phyloP scores from a whole-genome alignment of 2,113 vertebrate genomes.

The Tetrao urogallus region DNA sequence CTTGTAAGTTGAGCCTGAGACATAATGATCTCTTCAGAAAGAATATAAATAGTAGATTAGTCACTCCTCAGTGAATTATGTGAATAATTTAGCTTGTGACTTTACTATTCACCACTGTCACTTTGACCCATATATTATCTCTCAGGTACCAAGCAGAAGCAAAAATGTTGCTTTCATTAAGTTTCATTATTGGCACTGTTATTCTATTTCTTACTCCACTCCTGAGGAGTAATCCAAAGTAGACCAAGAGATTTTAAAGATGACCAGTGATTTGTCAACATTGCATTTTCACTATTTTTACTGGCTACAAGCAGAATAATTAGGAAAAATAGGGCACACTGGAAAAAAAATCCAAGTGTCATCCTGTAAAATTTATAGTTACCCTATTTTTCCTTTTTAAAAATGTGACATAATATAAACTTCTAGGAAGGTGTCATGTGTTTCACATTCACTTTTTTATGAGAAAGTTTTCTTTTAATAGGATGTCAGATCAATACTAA shows the following conservation, averaged over 20 bases:
- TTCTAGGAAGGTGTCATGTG: neutral
- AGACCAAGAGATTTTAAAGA: neutral
- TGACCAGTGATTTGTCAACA: neutral
- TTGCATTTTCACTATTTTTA: neutral
- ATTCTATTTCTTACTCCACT: neutral
- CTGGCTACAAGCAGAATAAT: neutral
- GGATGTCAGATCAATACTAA: neutral
- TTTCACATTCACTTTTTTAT: neutral
- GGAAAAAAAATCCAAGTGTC: neutral
- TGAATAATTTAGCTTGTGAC: conserved; percentile 34
- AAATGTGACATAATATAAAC: neutral
- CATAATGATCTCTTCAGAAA: conserved; percentile 59
- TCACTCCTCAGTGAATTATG: conserved; percentile 63
- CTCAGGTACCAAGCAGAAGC: conserved; percentile 36
- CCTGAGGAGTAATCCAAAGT: neutral
- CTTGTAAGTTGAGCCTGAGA: conserved; percentile 44
- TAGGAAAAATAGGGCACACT: neutral
- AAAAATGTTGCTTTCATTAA: conserved; percentile 40
- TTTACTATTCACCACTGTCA: conserved; percentile 34
- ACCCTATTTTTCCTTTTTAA: neutral
- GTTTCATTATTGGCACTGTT: neutral
- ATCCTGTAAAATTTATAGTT: neutral
- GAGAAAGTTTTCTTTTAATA: neutral
- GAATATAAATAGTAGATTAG: conserved; percentile 70
- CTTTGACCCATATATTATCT: conserved; percentile 66